Evolutionary conservation across 2,888 invertebrate species (phyloP).

Genomic region (Peribatodes rhomboidaria): DNA sequence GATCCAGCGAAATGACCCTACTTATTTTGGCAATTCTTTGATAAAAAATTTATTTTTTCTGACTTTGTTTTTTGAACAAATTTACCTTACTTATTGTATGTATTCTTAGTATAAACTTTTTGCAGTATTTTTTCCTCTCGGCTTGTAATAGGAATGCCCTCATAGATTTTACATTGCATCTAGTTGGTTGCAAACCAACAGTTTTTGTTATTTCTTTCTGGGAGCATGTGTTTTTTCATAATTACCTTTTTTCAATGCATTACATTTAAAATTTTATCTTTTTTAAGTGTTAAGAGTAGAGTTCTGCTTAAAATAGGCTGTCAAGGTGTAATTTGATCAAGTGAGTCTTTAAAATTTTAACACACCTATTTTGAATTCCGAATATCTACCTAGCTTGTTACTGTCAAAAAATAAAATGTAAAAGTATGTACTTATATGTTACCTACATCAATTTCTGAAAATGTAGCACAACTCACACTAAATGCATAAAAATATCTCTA

Average conservation of each 20-base stretch:
- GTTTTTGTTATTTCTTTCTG: constrained; percentile 79
- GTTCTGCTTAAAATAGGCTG: constrained; percentile 3
- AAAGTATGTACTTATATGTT: no score
- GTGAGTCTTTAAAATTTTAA: constrained; percentile 22
- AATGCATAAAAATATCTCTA: no score
- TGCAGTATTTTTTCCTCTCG: constrained; percentile 3
- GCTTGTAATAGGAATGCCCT: constrained; percentile 49
- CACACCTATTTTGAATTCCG: neutral
- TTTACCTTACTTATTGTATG: neutral
- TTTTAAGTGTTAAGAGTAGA: constrained; percentile 16
- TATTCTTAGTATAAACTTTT: neutral
- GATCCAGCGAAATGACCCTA: no score
- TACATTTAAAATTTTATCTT: constrained; percentile 53
- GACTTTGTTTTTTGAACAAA: no score
- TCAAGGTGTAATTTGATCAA: constrained; percentile 33
- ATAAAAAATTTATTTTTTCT: no score
- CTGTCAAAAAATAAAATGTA: no score
- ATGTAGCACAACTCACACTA: no score
- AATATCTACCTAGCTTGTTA: neutral
- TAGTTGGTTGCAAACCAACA: constrained; percentile 63
- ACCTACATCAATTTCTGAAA: no score
- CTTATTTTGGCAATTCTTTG: no score
- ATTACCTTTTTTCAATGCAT: constrained; percentile 50
- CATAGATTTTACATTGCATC: constrained; percentile 64
- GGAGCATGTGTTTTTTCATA: constrained; percentile 63